A percentile compares a stretch with the other conserved stretches of the same genome.
phyloP scores from a whole-genome alignment of 2,113 vertebrate genomes.

The Nycticorax nycticorax region DNA sequence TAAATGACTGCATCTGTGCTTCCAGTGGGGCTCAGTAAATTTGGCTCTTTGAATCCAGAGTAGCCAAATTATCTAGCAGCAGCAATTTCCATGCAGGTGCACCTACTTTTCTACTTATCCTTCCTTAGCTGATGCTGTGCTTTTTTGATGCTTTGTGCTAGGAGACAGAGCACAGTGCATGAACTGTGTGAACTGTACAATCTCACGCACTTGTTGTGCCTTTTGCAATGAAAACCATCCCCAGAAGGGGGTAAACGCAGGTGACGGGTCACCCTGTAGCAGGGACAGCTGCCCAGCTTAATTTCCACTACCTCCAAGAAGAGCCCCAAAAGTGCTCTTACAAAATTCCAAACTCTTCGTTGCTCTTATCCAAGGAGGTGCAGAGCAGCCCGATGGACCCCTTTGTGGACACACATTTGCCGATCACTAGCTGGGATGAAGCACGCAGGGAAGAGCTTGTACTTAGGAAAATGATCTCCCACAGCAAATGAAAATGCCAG shows the following conservation, averaged over 20 bases:
- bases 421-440: not conserved
- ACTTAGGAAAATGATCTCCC: not conserved
- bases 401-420: not conserved
- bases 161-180: not conserved
- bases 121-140: not conserved
- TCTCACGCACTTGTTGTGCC: not conserved
- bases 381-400: not conserved
- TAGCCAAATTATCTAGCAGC: not conserved
- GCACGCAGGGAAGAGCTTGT: not conserved
- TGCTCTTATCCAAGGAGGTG: not conserved
- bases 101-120: not conserved
- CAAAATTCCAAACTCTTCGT: not conserved
- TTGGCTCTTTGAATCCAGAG: not conserved
- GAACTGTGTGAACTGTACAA: not conserved
- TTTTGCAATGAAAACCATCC: not conserved
- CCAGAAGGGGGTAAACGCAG: not conserved
- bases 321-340: not conserved
- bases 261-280: not conserved
- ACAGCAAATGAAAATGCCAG: not conserved
- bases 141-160: not conserved
- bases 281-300: not conserved
- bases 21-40: not conserved
- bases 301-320: not conserved
- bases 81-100: conserved; percentile 12
- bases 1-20: not conserved